These are phyloP conservation scores for Rhagonycha fulva DNA, from an alignment of 2,888 invertebrate genomes.

Conservation along the genomic window DNA sequence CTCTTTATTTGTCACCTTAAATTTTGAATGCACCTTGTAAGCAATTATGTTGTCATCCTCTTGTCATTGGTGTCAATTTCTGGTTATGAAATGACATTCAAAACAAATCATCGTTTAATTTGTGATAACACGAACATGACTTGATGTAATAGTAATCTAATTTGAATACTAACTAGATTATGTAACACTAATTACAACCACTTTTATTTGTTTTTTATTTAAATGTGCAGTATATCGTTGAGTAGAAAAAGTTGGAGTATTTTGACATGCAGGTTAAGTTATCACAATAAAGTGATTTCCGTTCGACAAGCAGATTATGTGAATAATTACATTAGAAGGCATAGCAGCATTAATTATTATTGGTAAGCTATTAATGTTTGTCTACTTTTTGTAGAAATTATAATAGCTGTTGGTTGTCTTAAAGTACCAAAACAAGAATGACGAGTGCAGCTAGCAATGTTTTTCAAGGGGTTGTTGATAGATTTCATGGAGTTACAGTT, in stretches of 20 bases:
- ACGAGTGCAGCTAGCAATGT: slow-evolving; percentile 23
- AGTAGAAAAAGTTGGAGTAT: not conserved
- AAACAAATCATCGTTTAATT: not conserved
- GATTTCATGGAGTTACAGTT: slow-evolving; percentile 76
- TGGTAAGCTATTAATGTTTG: not conserved
- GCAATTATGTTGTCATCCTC: not conserved
- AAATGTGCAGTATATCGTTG: not conserved
- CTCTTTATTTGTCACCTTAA: not conserved
- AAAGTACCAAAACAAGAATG: not conserved
- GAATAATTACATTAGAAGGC: not conserved
- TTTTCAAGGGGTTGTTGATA: slow-evolving; percentile 63
- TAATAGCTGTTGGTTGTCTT: not conserved
- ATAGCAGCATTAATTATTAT: not conserved
- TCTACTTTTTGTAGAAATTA: not conserved
- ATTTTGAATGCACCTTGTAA: not conserved
- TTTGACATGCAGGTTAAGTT: not conserved
- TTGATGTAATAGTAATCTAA: not conserved
- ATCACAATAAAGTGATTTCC: not conserved
- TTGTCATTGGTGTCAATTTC: not conserved
- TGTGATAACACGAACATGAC: not conserved
- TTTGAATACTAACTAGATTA: not conserved
- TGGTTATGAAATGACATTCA: too few species aligned
- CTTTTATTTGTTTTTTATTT: not conserved
- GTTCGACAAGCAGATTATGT: not conserved
- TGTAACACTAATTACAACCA: not conserved